phyloP scores from a whole-genome alignment of 2,113 vertebrate species.

The Oryzias javanicus region DNA sequence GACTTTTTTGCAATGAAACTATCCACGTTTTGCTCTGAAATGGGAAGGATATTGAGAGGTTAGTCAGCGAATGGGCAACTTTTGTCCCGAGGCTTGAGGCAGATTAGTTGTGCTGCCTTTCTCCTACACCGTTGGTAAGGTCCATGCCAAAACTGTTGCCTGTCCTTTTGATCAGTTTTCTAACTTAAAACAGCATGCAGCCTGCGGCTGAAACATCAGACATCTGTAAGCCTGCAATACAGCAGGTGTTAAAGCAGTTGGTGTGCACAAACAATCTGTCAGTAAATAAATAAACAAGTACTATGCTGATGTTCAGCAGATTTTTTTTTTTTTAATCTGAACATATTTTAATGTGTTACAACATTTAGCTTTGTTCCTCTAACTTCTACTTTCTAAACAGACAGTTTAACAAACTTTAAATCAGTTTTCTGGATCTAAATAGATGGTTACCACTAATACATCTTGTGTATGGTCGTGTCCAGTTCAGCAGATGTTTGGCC shows the following conservation, averaged over 20 bases:
- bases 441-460: too few species aligned
- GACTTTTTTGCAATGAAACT: not conserved
- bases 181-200: conserved; percentile 8
- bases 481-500: too few species aligned
- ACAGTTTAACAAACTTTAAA: too few species aligned
- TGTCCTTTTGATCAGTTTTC: conserved; percentile 35
- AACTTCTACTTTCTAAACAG: too few species aligned
- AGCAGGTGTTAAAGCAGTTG: conserved; percentile 25
- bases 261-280: conserved; percentile 4
- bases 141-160: conserved; percentile 11
- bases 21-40: not conserved
- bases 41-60: not conserved
- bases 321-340: too few species aligned
- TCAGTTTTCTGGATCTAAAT: too few species aligned
- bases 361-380: too few species aligned
- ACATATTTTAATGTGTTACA: too few species aligned
- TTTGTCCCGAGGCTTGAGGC: conserved; percentile 16
- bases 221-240: conserved; percentile 16
- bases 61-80: not conserved
- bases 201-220: conserved; percentile 8
- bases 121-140: conserved; percentile 17
- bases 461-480: too few species aligned
- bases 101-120: conserved; percentile 18
- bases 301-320: too few species aligned
- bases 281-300: conserved; percentile 15